Percentiles rank a stretch among this genome's conserved stretches.
Evolutionary conservation across 1,140 invertebrate genomes (phyloP).

Genomic region (Atta cephalotes): DNA sequence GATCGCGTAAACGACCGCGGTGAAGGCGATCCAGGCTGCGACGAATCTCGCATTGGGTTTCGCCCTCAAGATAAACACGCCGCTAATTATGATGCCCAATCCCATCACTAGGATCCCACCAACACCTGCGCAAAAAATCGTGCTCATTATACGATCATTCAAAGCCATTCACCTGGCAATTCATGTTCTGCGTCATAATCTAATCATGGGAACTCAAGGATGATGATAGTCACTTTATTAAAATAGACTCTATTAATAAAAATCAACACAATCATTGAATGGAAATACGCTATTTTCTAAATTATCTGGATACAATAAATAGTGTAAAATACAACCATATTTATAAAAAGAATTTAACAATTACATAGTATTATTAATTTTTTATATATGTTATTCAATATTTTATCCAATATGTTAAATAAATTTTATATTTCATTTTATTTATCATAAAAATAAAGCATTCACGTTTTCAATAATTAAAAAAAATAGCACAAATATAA

Average conservation of each 20-base stretch:
- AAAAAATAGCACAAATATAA: neutral
- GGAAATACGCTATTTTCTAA: neutral
- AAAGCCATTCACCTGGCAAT: constrained; percentile 16
- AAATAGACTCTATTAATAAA: constrained; percentile 35
- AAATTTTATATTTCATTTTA: neutral
- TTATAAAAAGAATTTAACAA: neutral
- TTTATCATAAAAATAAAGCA: neutral
- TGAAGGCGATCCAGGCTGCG: constrained; percentile 96
- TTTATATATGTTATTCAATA: neutral
- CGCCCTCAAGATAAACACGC: constrained; percentile 93
- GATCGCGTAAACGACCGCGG: constrained; percentile 94
- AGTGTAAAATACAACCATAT: neutral
- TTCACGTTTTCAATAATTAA: neutral
- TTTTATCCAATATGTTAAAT: neutral
- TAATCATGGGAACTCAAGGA: constrained; percentile 11
- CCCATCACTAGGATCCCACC: constrained; percentile 97
- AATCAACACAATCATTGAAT: neutral
- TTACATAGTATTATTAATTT: neutral
- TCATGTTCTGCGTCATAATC: constrained; percentile 2
- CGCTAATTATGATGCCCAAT: constrained; percentile 94
- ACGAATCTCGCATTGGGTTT: constrained; percentile 95
- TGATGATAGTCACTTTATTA: neutral
- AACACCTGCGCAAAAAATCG: constrained; percentile 88
- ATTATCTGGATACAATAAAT: neutral
- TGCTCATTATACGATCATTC: constrained; percentile 30